A percentile compares a stretch with the other conserved stretches of the same genome.
These are phyloP conservation scores for Drymonia ruficornis DNA, from an alignment of 2,888 invertebrate species.

Conservation along the genomic window DNA sequence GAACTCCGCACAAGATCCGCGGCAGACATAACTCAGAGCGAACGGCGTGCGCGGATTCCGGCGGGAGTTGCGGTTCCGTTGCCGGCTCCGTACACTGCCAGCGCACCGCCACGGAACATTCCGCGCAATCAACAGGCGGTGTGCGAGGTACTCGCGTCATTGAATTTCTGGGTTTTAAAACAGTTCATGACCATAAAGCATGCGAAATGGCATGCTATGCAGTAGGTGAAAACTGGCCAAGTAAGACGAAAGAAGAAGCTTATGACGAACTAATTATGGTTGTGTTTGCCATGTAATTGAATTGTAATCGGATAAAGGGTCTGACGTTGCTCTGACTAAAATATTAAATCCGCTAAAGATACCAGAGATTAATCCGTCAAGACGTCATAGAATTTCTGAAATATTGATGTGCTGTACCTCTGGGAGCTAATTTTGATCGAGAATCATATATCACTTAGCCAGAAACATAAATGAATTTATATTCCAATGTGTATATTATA, in stretches of 20 bases:
- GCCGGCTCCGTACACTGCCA: slow-evolving; percentile 7
- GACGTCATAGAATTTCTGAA: too few relatives aligned
- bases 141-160: background rate
- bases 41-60: slow-evolving; percentile 33
- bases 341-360: too few relatives aligned
- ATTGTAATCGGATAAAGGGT: too few relatives aligned
- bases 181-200: too few relatives aligned
- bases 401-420: too few relatives aligned
- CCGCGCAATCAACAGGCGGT: slow-evolving; percentile 20
- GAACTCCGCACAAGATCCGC: slow-evolving; percentile 11
- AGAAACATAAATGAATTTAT: background rate
- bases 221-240: too few relatives aligned
- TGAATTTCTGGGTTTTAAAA: background rate
- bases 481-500: background rate
- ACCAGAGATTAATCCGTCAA: too few relatives aligned
- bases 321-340: too few relatives aligned
- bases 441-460: background rate
- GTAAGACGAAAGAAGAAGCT: too few relatives aligned
- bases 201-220: too few relatives aligned
- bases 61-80: slow-evolving; percentile 34
- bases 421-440: background rate
- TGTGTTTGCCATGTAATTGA: too few relatives aligned
- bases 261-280: too few relatives aligned
- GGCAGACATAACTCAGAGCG: slow-evolving; percentile 34
- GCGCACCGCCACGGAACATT: slow-evolving; percentile 15